Conservation (phyloP, 2,888 invertebrate genomes). For the Aphidoletes aphidimyza region DNA sequence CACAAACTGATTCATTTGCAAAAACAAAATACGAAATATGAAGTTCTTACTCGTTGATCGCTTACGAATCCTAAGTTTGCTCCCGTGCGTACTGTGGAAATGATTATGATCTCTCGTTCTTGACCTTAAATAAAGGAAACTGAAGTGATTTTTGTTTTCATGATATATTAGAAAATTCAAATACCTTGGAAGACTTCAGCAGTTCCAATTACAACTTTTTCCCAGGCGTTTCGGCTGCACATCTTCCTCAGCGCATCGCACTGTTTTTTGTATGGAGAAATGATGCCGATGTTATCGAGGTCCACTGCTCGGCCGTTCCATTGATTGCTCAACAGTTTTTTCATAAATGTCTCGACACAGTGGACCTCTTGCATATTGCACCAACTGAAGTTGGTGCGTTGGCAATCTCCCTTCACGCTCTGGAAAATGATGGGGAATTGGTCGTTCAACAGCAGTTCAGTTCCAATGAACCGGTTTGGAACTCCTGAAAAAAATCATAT, state of each 20-base stretch:
- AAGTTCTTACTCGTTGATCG: neutral
- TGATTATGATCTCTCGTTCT: slow-evolving; percentile 82
- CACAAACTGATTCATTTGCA: neutral
- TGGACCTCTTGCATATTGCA: neutral
- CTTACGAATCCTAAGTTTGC: neutral
- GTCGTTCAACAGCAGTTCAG: neutral
- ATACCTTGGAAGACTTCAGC: slow-evolving; percentile 89
- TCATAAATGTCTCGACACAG: neutral
- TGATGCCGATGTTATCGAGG: slow-evolving; percentile 67
- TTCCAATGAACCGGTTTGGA: neutral
- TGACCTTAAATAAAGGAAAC: slow-evolving; percentile 60
- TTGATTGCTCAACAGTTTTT: slow-evolving; percentile 59
- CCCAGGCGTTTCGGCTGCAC: slow-evolving; percentile 58
- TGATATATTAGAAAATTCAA: too few species aligned
- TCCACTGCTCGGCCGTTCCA: too few species aligned
- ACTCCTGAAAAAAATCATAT: neutral
- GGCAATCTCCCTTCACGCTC: neutral
- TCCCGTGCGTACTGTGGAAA: slow-evolving; percentile 80
- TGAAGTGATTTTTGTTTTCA: too few species aligned
- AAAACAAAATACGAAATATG: too few species aligned
- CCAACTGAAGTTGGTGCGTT: neutral
- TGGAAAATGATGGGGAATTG: slow-evolving; percentile 58
- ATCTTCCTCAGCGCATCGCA: slow-evolving; percentile 60
- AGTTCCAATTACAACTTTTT: slow-evolving; percentile 76
- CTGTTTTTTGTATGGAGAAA: slow-evolving; percentile 70